These are phyloP conservation scores for Cinclus mexicanus DNA, from an alignment of 2,113 vertebrate genomes.

Conservation along the genomic window DNA sequence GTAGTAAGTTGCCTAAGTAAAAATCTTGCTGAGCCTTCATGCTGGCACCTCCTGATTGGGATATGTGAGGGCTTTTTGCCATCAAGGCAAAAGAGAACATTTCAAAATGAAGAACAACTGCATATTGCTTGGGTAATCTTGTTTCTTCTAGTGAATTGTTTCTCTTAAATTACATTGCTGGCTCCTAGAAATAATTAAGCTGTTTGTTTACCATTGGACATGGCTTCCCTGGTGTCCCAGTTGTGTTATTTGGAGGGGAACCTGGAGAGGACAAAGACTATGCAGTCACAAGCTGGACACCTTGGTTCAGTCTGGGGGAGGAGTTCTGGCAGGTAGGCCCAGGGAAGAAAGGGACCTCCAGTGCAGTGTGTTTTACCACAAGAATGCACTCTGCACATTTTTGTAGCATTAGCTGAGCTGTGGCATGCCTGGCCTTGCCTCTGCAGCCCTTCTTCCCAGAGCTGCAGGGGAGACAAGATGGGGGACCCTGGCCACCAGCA, in stretches of 20 bases:
- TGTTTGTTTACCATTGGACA: not conserved
- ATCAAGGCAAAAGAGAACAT: not conserved
- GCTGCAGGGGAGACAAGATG: not conserved
- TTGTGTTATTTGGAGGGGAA: not conserved
- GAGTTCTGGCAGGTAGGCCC: not conserved
- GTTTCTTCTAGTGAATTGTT: not conserved
- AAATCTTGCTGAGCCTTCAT: not conserved
- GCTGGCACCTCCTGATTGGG: not conserved
- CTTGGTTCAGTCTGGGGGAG: not conserved
- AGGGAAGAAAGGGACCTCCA: not conserved
- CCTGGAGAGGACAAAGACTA: not conserved
- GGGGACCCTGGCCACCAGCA: not conserved
- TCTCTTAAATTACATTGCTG: not conserved
- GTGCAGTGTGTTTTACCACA: not conserved
- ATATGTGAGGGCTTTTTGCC: not conserved
- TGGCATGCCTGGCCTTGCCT: constrained; percentile 2
- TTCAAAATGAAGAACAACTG: not conserved
- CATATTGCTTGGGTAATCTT: not conserved
- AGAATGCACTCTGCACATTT: not conserved
- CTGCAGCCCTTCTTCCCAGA: not conserved
- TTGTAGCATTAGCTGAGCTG: not conserved
- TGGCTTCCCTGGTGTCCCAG: not conserved
- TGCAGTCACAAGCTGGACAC: not conserved
- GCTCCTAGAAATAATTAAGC: not conserved
- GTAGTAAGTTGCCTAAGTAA: not conserved